Evolutionary conservation across 1,140 invertebrate genomes (phyloP), one percentile per base, ranked within the genome.

Genomic region (Aphis craccivora): DNA sequence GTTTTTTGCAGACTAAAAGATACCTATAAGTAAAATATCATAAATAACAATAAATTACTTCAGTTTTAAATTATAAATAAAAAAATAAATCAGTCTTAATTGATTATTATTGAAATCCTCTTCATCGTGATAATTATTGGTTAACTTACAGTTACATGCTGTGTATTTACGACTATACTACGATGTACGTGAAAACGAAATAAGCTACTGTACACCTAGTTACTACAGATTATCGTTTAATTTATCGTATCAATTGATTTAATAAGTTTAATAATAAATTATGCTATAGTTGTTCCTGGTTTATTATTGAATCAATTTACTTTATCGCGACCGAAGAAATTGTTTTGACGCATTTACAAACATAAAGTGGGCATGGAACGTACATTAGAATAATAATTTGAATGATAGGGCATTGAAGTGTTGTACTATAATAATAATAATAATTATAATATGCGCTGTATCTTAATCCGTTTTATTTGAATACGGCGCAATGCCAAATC

Each of bases 201-300:
- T 48, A 87, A 87, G 30, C 84, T 11, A 84, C 40, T 76, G 60
- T n/a, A 76, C n/a, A 76, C 60, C 60, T 48, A 25, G 30, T 45
- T 30, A n/a, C 43, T 45, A 30, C 43, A n/a, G 86, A 88, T 51
- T 51, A 51, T 51, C 86, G 48, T 48, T 20, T 23, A 88, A 51
- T 51, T 88, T 35, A 88, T 88, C 45, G 45, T 88, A 88, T 88
- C 30, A 88, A 88, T 88, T 51, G 86, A 88, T 88, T 88, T 51
- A 88, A 48, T 88, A 43, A 88, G 45, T 51, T 25, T 88, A 43
- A 84, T 43, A 84, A 30, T 84, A 25, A 40, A 37, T 83, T 37
- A 40, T 83, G 35, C 6, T 83, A 43, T 84, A 40, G 81, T 25
- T 37, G 37, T 2, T 37, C 22, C 23, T 43, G 22, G 83, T 43